A percentile compares a stretch with the other conserved stretches of the same genome.
Evolutionary conservation across 1,140 invertebrate species (phyloP).

Genomic region (Zaprionus ornatus): DNA sequence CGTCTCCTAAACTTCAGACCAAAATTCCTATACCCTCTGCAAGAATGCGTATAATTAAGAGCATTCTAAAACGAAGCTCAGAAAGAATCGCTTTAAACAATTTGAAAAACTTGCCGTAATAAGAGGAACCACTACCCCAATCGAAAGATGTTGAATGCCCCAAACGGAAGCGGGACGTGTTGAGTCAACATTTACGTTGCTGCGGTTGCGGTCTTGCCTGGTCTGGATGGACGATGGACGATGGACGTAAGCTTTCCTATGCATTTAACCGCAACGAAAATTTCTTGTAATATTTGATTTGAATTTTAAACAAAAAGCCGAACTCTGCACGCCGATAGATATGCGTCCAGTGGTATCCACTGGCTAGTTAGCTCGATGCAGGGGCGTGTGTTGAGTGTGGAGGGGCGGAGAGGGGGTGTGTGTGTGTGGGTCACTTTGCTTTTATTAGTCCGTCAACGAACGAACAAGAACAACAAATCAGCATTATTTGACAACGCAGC

Average conservation of each 20-base stretch:
- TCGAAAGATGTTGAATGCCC: not conserved
- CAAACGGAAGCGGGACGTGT: slow-evolving; percentile 3
- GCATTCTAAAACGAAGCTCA: too few relatives aligned
- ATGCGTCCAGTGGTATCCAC: slow-evolving; percentile 50
- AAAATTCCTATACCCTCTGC: not conserved
- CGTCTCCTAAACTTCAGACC: too few relatives aligned
- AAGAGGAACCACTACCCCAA: not conserved
- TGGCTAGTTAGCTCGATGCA: slow-evolving; percentile 24
- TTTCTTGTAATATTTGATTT: slow-evolving; percentile 83
- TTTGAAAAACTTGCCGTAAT: not conserved
- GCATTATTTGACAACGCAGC: slow-evolving; percentile 80
- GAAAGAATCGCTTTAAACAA: not conserved
- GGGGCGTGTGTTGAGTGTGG: not conserved
- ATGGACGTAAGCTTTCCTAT: slow-evolving; percentile 67
- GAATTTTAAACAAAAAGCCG: slow-evolving; percentile 75
- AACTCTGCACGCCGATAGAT: slow-evolving; percentile 47
- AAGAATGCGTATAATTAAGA: too few relatives aligned
- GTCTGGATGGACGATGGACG: not conserved
- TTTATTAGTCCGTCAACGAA: slow-evolving; percentile 72
- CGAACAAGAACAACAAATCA: slow-evolving; percentile 70
- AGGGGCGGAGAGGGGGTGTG: not conserved
- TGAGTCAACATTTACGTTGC: slow-evolving; percentile 77
- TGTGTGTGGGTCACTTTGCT: slow-evolving; percentile 33
- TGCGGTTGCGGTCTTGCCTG: slow-evolving; percentile 58
- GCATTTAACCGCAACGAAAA: slow-evolving; percentile 77